A percentile compares a stretch with the other conserved stretches of the same genome.
phyloP scores from a whole-genome alignment of 2,797 vertebrate genomes.

The Poeciliopsis infans region DNA sequence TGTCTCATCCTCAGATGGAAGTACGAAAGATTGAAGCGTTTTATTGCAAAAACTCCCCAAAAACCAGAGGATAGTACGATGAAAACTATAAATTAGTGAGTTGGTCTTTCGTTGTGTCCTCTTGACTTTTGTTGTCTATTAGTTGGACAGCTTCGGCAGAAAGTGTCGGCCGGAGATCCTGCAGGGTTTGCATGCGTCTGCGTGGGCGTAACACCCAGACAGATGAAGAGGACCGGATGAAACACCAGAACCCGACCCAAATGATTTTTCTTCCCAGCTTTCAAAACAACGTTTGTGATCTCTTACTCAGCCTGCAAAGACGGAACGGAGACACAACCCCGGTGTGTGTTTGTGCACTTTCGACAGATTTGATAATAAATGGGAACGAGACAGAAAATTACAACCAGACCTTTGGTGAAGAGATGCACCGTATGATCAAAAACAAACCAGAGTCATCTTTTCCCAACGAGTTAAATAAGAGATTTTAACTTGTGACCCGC shows the following conservation, averaged over 20 bases:
- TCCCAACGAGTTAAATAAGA: slow-evolving; percentile 23
- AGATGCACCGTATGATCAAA: slow-evolving; percentile 25
- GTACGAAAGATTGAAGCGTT: background rate
- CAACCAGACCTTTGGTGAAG: slow-evolving; percentile 27
- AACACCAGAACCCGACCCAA: slow-evolving; percentile 26
- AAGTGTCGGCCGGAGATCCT: slow-evolving; percentile 26
- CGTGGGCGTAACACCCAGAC: slow-evolving; percentile 9
- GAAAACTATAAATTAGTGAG: background rate
- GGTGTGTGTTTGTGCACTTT: slow-evolving; percentile 11
- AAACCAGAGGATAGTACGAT: background rate
- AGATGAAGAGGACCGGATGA: slow-evolving; percentile 10
- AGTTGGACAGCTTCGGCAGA: slow-evolving; percentile 15
- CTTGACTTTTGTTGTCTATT: background rate
- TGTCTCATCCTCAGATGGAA: background rate
- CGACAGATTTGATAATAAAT: slow-evolving; percentile 6
- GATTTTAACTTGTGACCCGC: slow-evolving; percentile 47
- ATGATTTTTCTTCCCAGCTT: slow-evolving; percentile 41
- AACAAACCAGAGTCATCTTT: slow-evolving; percentile 16
- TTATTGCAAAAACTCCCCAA: background rate
- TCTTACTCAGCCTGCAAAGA: slow-evolving; percentile 19
- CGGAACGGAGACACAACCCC: slow-evolving; percentile 13
- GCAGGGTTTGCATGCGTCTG: slow-evolving; percentile 38
- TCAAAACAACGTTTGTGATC: slow-evolving; percentile 35
- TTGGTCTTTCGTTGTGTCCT: background rate
- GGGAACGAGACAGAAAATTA: slow-evolving; percentile 24